Evolutionary conservation across 1,140 invertebrate genomes (phyloP), one percentile per base, ranked within the genome.

Genomic region (Frieseomelitta varia): DNA sequence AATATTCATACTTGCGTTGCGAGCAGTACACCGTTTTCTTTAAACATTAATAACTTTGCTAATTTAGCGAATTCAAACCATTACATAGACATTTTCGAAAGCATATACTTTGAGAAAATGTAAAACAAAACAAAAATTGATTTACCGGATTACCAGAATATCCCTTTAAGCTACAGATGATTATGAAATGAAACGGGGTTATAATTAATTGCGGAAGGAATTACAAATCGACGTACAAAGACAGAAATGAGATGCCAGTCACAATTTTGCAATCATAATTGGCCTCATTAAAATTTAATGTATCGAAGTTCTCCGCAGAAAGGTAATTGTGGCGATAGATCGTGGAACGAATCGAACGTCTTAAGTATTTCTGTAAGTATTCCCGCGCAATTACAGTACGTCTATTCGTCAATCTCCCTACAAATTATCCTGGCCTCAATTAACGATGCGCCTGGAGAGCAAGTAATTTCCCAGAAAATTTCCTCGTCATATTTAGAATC

Each of bases 331-430:
- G 58, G 21, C 30, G 55, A n/a, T 24, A 53, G 51, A 69, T 63
- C 55, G 47, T 56, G 17, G 30, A 12, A 47, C 24, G 73, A 53
- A 81, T 81, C 63, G 63, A 65, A 85, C 72, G 30, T 19, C 63
- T 53, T 30, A 61, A 81, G 81, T 88, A 89, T 86, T 84, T 87
- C 88, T 86, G 58, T 53, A 67, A 81, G 81, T 88, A 89, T 86
- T 84, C 81, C 88, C 75, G 65, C 63, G 61, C 85, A 73, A 89
- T 89, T 89, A 89, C 85, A 55, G 47, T 69, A 79, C 77, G 77
- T 79, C 77, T 82, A 90, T 90, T 90, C 84, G 88, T 89, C 88
- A 89, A 83, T 85, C 69, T 74, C 85, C 77, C 39, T 63, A 30
- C 51, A 58, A 85, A 85, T 74, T 69, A 85, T 89, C 79, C 72